Evolutionary conservation across 2,113 vertebrate genomes (phyloP).

Genomic region (Xiphophorus maculatus): DNA sequence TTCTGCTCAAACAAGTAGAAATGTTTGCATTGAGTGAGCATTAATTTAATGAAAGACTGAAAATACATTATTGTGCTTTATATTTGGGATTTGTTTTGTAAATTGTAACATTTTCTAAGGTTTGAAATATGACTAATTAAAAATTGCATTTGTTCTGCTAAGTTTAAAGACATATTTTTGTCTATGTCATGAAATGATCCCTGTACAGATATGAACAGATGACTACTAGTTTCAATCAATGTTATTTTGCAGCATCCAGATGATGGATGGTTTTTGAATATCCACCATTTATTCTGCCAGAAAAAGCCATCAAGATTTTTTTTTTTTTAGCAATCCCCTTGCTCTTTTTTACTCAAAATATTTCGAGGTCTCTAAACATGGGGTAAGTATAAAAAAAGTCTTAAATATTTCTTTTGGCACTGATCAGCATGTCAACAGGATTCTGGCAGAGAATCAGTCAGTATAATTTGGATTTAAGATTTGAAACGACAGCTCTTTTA

Average conservation of each 20-base stretch:
- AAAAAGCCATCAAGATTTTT: constrained; percentile 11
- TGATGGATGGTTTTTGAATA: constrained; percentile 9
- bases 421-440: constrained; percentile 42
- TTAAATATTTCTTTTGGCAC: constrained; percentile 61
- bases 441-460: constrained; percentile 43
- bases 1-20: neutral
- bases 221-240: constrained; percentile 36
- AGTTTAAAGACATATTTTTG: neutral
- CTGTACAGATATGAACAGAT: neutral
- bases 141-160: neutral
- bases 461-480: constrained; percentile 19
- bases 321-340: neutral
- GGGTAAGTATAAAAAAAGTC: constrained; percentile 23
- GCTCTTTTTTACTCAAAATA: constrained; percentile 7
- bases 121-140: neutral
- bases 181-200: neutral
- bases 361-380: constrained; percentile 3
- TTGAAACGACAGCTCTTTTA: constrained; percentile 31
- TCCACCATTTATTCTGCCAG: constrained; percentile 16
- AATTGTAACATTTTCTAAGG: neutral
- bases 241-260: constrained; percentile 28
- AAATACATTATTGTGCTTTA: too few relatives aligned
- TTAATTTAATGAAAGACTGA: neutral
- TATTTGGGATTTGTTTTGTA: neutral
- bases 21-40: neutral